Conservation (phyloP, 2,113 vertebrate genomes). For the Potamarius usumacintae region DNA sequence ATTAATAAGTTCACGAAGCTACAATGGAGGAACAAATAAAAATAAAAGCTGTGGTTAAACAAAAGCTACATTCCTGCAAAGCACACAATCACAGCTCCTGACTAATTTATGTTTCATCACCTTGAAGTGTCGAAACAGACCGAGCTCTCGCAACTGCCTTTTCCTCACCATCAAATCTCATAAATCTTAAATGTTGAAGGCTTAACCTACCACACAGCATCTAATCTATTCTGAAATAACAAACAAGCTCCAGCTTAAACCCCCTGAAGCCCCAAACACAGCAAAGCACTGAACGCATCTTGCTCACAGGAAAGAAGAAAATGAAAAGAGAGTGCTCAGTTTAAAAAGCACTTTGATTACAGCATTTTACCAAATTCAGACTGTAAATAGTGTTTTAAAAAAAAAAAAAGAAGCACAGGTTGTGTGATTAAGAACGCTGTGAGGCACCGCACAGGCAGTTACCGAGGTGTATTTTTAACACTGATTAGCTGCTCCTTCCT, state of each 20-base stretch:
- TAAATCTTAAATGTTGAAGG: constrained; percentile 38
- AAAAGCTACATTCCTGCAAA: not conserved
- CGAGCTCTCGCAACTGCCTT: constrained; percentile 1
- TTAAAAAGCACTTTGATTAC: constrained; percentile 35
- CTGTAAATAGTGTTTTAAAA: constrained; percentile 27
- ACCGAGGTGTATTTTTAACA: constrained; percentile 44
- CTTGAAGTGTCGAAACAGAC: constrained; percentile 35
- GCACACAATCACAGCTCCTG: not conserved
- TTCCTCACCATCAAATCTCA: constrained; percentile 18
- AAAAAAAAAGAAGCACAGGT: not conserved
- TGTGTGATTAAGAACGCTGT: constrained; percentile 16
- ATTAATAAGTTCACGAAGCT: not conserved
- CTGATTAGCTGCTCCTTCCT: constrained; percentile 41
- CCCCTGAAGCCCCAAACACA: not conserved
- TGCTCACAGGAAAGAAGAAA: not conserved
- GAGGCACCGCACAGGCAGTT: not conserved
- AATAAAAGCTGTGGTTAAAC: not conserved
- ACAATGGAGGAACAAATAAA: not conserved
- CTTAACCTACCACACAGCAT: not conserved
- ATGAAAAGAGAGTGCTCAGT: not conserved
- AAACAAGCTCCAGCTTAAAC: not conserved
- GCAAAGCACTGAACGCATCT: not conserved
- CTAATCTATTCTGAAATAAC: not conserved
- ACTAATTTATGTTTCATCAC: constrained; percentile 37
- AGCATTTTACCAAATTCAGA: constrained; percentile 16